Evolutionary conservation across 2,888 invertebrate species (phyloP).

Genomic region (Nyleta sp.): DNA sequence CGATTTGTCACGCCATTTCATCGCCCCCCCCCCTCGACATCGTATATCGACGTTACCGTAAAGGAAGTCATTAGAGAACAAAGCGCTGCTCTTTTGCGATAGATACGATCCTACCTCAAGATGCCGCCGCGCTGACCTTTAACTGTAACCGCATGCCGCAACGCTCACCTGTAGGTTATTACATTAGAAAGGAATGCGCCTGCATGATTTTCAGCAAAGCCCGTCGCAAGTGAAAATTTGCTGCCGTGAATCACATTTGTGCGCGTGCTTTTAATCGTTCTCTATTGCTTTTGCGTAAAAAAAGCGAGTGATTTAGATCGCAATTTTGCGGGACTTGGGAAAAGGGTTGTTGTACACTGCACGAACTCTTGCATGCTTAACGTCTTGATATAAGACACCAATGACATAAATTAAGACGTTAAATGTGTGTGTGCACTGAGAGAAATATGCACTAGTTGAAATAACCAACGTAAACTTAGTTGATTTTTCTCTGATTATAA

Average conservation of each 20-base stretch:
- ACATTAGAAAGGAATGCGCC: conserved; percentile 71
- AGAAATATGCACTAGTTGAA: too few relatives aligned
- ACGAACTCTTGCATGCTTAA: too few relatives aligned
- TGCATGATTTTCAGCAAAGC: conserved; percentile 67
- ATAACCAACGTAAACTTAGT: too few relatives aligned
- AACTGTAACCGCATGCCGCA: conserved; percentile 79
- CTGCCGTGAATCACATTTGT: conserved; percentile 31
- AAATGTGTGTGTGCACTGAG: too few relatives aligned
- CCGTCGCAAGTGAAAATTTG: conserved; percentile 61
- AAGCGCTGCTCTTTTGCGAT: conserved; percentile 75
- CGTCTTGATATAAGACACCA: too few relatives aligned
- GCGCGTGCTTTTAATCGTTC: too few relatives aligned
- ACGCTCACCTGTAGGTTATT: conserved; percentile 71
- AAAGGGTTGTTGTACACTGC: too few relatives aligned
- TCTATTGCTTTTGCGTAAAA: too few relatives aligned
- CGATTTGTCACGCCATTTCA: conserved; percentile 62
- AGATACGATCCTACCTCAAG: conserved; percentile 70
- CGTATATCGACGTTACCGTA: conserved; percentile 63
- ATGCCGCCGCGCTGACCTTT: conserved; percentile 77
- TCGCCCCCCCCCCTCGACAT: conserved; percentile 52
- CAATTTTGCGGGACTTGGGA: too few relatives aligned
- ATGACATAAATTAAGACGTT: too few relatives aligned
- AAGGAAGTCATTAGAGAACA: conserved; percentile 75
- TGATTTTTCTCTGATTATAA: too few relatives aligned
- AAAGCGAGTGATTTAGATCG: too few relatives aligned